Percentiles rank a stretch among this genome's conserved stretches.
Evolutionary conservation across 2,888 invertebrate species (phyloP).

Genomic region (Dysmachus trigonus): DNA sequence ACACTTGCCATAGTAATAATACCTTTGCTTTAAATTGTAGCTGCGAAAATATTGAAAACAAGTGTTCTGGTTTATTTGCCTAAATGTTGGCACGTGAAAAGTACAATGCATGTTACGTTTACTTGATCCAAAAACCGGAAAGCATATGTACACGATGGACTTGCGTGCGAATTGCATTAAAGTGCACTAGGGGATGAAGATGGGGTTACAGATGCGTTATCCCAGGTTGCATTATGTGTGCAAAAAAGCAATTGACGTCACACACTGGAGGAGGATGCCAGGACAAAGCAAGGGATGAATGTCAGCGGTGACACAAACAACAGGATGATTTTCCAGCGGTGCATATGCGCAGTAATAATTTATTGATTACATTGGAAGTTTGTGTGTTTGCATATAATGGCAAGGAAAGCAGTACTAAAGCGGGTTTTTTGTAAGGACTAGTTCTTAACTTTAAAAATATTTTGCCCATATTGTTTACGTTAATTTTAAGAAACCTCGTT

Average conservation of each 20-base stretch:
- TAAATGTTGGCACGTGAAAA: neutral
- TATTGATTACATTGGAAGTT: slow-evolving; percentile 6
- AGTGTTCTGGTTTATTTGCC: neutral
- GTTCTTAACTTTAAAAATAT: neutral
- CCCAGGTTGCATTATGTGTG: neutral
- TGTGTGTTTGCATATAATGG: neutral
- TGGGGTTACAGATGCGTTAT: neutral
- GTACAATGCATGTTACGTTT: neutral
- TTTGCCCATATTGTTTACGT: no score
- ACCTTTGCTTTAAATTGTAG: neutral
- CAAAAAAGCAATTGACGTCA: slow-evolving; percentile 9
- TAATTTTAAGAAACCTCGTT: no score
- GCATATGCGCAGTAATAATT: slow-evolving; percentile 32
- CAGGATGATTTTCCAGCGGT: neutral
- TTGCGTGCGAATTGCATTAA: neutral
- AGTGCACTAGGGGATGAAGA: neutral
- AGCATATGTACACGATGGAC: neutral
- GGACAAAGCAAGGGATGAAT: neutral
- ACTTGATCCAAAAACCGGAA: neutral
- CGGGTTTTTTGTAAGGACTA: neutral
- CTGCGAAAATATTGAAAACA: neutral
- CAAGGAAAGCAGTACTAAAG: neutral
- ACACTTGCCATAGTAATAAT: neutral
- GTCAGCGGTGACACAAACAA: neutral
- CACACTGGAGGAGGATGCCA: slow-evolving; percentile 3